Evolutionary conservation across 2,797 vertebrate species (phyloP), one percentile per base, ranked within the genome.

Genomic region (Falco concolor): DNA sequence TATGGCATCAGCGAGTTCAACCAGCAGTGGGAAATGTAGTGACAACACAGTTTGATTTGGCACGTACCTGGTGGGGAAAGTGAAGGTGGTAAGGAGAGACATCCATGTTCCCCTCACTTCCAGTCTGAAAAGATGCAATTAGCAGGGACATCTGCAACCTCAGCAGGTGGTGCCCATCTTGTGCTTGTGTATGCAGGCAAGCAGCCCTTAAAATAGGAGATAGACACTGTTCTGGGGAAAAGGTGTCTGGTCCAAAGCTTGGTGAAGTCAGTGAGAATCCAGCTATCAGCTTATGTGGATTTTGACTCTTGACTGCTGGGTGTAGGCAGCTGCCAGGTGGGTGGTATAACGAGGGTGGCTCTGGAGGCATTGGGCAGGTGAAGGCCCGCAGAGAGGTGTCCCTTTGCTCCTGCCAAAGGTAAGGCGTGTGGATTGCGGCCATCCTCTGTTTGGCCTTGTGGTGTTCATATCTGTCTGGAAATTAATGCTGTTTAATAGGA

Each of bases 151-250:
- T 59, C 27, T 56, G 34, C 38, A 36, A 4, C 34, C 38, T 12
- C 13, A n/a, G 32, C 47, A 38, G 44, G 18, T 9, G 67, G 8
- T 49, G n/a, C 36, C 87, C 18, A 4, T 19, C 34, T 68, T 11
- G 34, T 16, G 8, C 25, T 74, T 5, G 0, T 0, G 8, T 18
- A 1, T n/a, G 27, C 18, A 45, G 40, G 45, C 19, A 9, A 56
- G 23, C 21, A n/a, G 14, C 7, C n/a, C 4, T 13, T 25, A 4
- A 27, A 34, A 6, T 0, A 17, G 28, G 20, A 87, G 32, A 17
- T 11, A 5, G 27, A 8, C 5, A 2, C 5, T 2, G 10, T 13
- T 16, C 18, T 21, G 54, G 16, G 44, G 36, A 5, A 36, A 16
- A 25, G 24, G 50, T 12, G 24, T 20, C 38, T 3, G 17, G 7